Percentiles rank a stretch among this genome's conserved stretches.
Evolutionary conservation across 2,888 invertebrate species (phyloP).

Genomic region (Heliothis peltigera): DNA sequence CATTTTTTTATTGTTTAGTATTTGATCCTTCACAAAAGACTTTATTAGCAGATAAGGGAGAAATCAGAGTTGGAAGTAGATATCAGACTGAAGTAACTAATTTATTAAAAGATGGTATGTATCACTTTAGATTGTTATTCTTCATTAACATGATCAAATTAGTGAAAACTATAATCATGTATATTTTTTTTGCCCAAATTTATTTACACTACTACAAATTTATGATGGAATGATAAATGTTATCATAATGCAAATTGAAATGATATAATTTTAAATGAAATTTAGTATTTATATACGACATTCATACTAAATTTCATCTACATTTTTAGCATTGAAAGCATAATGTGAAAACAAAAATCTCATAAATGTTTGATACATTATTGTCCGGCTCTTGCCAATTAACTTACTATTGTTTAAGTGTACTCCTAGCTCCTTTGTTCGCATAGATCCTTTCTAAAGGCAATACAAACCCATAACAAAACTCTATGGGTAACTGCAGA

Average conservation of each 20-base stretch:
- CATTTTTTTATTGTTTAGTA: slow-evolving; percentile 99
- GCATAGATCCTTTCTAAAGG: too few species aligned
- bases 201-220: neutral
- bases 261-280: too few species aligned
- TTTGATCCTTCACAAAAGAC: slow-evolving; percentile 99
- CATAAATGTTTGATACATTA: too few species aligned
- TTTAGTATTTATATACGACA: too few species aligned
- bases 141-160: neutral
- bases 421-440: too few species aligned
- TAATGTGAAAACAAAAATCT: too few species aligned
- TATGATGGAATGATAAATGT: neutral
- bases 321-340: neutral
- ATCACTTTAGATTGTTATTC: slow-evolving; percentile 10
- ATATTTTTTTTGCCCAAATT: neutral
- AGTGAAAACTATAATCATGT: neutral
- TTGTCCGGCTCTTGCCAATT: too few species aligned
- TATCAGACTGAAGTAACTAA: slow-evolving; percentile 98
- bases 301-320: neutral
- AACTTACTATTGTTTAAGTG: too few species aligned
- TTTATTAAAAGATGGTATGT: slow-evolving; percentile 93
- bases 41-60: slow-evolving; percentile 99
- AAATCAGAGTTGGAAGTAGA: slow-evolving; percentile 97
- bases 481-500: too few species aligned
- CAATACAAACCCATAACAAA: too few species aligned
- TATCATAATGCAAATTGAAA: too few species aligned